Evolutionary conservation across 2,113 vertebrate species (phyloP), one percentile per base, ranked within the genome.

Genomic region (Ochotona princeps): DNA sequence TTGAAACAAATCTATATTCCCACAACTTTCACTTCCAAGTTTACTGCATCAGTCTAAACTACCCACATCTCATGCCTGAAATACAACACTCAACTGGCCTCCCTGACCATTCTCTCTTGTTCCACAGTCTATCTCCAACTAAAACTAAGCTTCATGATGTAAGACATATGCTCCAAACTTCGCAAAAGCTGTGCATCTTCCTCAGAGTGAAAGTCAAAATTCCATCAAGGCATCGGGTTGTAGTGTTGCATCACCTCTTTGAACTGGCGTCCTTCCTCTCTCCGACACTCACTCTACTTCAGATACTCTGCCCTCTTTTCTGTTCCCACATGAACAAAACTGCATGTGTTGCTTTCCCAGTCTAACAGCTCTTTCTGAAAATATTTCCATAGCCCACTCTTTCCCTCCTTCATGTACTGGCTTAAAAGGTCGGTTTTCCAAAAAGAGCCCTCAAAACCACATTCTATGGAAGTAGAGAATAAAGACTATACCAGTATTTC

Each of bases 261-360:
- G 44, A 44, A n/a, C 12, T 28, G 9, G 7, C 12, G 3, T 23
- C 35, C 57, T 57, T 28, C 26, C 26, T 69, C 47, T 13, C 23
- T 80, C 60, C 20, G 54, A 1, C 3, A 11, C 23, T 73, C 74
- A 4, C 5, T 72, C 32, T 69, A 23, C 76, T 83, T 78, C 35
- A 73, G 14, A 32, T 10, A 32, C 13, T 26, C 3, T 5, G 6
- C 57, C 18, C 80, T 85, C 49, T 54, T 81, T 35, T 80, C 51
- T 44, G 21, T 17, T 44, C 9, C 13, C 18, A n/a, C 13, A 25
- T 81, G 7, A 61, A 9, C 2, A 83, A 23, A 12, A 69, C 21
- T 2, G 18, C 44, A 38, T 0, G 3, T 4, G 0, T 35, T 47
- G 3, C n/a, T 67, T 28, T 15, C 23, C 38, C 28, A 30, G 8